Evolutionary conservation across 2,797 vertebrate species (phyloP).

Genomic region (Oreonectes daqikongensis): DNA sequence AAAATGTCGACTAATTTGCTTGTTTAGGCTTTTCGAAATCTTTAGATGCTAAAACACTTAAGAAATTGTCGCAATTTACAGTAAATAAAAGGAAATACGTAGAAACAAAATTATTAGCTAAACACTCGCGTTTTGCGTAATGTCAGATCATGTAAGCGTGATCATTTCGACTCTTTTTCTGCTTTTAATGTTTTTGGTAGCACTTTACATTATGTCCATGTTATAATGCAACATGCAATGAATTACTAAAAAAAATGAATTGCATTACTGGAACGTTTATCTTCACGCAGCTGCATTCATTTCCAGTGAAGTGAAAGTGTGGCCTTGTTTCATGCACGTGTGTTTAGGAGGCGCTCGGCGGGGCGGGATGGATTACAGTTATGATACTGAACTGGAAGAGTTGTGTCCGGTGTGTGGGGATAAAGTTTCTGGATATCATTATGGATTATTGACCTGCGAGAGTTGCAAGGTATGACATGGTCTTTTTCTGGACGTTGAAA

Average conservation of each 20-base stretch:
- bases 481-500: neutral
- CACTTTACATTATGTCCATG: too few relatives aligned
- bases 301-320: slow-evolving; percentile 8
- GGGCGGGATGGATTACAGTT: slow-evolving; percentile 65
- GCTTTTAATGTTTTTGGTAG: neutral
- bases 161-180: neutral
- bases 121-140: too few relatives aligned
- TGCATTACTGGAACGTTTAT: neutral
- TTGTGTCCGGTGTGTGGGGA: slow-evolving; percentile 78
- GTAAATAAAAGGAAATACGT: neutral
- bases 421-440: slow-evolving; percentile 78
- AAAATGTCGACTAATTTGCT: too few relatives aligned
- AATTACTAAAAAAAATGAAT: neutral
- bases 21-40: neutral
- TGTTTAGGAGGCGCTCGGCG: slow-evolving; percentile 37
- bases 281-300: neutral
- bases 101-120: neutral
- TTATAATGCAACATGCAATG: neutral
- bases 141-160: too few relatives aligned
- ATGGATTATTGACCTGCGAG: slow-evolving; percentile 79
- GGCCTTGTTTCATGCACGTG: neutral
- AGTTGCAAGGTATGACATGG: slow-evolving; percentile 73
- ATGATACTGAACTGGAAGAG: slow-evolving; percentile 63
- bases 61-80: neutral
- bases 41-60: neutral